Conservation (phyloP, 2,888 invertebrate species). For the Saturnia pavonia region DNA sequence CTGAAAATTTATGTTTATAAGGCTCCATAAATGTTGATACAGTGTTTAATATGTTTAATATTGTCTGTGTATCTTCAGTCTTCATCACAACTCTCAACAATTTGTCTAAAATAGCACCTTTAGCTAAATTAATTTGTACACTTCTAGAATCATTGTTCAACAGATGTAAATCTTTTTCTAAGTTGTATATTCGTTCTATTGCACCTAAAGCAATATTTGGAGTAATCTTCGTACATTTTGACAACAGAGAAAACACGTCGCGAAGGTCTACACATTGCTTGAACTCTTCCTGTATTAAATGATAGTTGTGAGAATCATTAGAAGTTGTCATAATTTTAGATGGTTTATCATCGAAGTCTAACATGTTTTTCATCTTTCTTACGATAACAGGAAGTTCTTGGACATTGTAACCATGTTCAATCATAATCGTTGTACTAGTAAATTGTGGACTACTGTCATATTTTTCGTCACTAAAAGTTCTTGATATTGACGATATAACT, state of each 20-base stretch:
- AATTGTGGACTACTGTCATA: conserved; percentile 55
- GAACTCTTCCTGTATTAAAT: conserved; percentile 73
- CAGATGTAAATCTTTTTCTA: conserved; percentile 59
- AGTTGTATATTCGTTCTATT: conserved; percentile 71
- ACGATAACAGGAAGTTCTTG: conserved; percentile 86
- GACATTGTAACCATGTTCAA: conserved; percentile 86
- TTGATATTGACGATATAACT: conserved; percentile 33
- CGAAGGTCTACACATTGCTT: conserved; percentile 66
- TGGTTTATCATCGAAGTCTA: conserved; percentile 51
- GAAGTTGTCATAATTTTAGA: conserved; percentile 37
- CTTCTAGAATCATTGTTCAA: conserved; percentile 45
- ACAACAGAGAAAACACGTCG: conserved; percentile 71
- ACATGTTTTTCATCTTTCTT: conserved; percentile 71
- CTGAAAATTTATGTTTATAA: conserved; percentile 78
- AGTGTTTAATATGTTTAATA: conserved; percentile 68
- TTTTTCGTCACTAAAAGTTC: conserved; percentile 60
- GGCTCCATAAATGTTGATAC: conserved; percentile 66
- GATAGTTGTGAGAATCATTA: conserved; percentile 58
- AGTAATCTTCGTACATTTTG: conserved; percentile 76
- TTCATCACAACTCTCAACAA: conserved; percentile 67
- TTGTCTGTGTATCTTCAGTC: conserved; percentile 74
- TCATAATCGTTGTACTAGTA: conserved; percentile 77
- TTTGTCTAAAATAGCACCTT: conserved; percentile 74
- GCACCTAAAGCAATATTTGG: conserved; percentile 77
- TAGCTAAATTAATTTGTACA: conserved; percentile 61